These are phyloP conservation scores for Parapristionchus giblindavisi DNA, from an alignment of 2,888 invertebrate genomes.

Conservation along the genomic window DNA sequence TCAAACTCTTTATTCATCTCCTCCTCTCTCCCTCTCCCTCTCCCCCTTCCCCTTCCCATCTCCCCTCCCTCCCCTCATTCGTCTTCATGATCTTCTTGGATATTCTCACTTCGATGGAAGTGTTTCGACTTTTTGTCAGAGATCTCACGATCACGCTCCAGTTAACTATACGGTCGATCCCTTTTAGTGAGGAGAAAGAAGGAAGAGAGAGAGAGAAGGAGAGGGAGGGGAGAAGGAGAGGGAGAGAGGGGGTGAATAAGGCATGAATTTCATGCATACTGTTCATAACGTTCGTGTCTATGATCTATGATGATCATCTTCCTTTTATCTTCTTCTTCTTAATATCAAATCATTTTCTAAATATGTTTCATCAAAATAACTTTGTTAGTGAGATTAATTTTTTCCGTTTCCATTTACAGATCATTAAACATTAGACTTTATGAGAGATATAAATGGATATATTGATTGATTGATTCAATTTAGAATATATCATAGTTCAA, in stretches of 20 bases:
- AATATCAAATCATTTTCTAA: not conserved
- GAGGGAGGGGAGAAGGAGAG: not conserved
- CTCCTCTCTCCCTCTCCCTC: not conserved
- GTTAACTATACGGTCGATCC: conserved; percentile 35
- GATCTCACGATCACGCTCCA: conserved; percentile 29
- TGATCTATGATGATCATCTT: not conserved
- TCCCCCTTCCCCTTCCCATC: conserved; percentile 11
- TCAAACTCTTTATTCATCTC: not conserved
- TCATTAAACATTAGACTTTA: too few species aligned
- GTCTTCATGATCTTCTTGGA: conserved; percentile 12
- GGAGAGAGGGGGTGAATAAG: not conserved
- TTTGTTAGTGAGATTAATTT: too few species aligned
- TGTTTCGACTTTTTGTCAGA: not conserved
- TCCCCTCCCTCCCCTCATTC: not conserved
- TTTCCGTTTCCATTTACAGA: too few species aligned
- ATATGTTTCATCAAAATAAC: not conserved
- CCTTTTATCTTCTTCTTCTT: not conserved
- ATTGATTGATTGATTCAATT: too few species aligned
- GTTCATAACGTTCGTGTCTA: not conserved
- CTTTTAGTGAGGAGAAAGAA: conserved; percentile 1
- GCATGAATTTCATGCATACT: not conserved
- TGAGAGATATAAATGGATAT: too few species aligned
- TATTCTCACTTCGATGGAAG: conserved; percentile 12
- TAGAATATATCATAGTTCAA: too few species aligned
- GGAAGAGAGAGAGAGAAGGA: not conserved